phyloP scores from a whole-genome alignment of 2,888 invertebrate species.

The Synanthedon myopaeformis region DNA sequence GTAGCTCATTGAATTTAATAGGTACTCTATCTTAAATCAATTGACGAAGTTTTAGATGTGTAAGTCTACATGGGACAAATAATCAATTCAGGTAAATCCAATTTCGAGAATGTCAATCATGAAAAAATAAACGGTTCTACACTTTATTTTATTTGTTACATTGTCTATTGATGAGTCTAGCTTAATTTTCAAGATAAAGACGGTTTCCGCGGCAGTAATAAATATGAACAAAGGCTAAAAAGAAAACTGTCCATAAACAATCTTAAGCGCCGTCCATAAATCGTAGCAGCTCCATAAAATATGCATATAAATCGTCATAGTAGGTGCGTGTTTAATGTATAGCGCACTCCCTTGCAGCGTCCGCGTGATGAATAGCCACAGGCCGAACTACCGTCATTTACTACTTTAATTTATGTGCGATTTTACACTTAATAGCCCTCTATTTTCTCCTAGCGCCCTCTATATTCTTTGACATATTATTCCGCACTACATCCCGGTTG shows the following conservation, averaged over 20 bases:
- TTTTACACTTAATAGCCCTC: not conserved
- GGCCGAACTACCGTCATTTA: conserved; percentile 2
- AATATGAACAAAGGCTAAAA: too few relatives aligned
- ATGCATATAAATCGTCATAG: conserved; percentile 38
- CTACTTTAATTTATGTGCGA: conserved; percentile 4
- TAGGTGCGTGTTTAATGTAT: conserved; percentile 20
- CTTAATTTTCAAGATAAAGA: too few relatives aligned
- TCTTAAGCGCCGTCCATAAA: conserved; percentile 20
- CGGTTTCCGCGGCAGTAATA: too few relatives aligned
- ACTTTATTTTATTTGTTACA: too few relatives aligned
- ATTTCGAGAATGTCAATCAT: too few relatives aligned
- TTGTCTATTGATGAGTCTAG: too few relatives aligned
- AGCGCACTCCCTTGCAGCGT: conserved; percentile 2
- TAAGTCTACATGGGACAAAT: too few relatives aligned
- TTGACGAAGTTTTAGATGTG: too few relatives aligned
- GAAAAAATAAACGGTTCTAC: too few relatives aligned
- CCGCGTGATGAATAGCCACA: conserved; percentile 2
- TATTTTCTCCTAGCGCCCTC: not conserved
- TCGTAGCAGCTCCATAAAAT: conserved; percentile 29
- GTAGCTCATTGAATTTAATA: too few relatives aligned
- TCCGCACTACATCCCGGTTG: not conserved
- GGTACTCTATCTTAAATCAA: too few relatives aligned
- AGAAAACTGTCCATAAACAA: conserved; percentile 9
- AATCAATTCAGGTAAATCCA: too few relatives aligned
- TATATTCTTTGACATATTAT: not conserved